Evolutionary conservation across 2,113 vertebrate genomes (phyloP).

Genomic region (Oreochromis niloticus): DNA sequence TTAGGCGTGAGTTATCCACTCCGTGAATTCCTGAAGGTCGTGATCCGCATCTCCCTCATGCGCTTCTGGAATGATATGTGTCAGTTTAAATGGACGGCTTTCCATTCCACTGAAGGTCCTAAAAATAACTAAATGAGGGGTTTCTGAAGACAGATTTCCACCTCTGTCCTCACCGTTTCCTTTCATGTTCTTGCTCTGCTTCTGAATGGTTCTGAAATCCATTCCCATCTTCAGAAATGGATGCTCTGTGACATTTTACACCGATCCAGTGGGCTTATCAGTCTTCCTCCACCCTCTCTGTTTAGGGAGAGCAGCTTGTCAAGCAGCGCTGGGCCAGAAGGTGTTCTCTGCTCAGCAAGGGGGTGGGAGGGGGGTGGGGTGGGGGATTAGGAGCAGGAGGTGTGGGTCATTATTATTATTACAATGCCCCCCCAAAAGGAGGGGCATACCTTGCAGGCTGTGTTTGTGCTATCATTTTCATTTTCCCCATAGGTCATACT

Average conservation of each 20-base stretch:
- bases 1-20: constrained; percentile 35
- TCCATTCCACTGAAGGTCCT: background rate
- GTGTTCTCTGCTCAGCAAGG: constrained; percentile 42
- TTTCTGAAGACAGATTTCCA: background rate
- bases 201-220: background rate
- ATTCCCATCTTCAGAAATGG: background rate
- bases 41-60: background rate
- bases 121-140: background rate
- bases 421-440: background rate
- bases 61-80: background rate
- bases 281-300: background rate
- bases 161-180: background rate
- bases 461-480: constrained; percentile 14
- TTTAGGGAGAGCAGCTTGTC: constrained; percentile 42
- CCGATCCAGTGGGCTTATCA: constrained; percentile 1
- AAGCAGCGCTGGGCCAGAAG: constrained; percentile 43
- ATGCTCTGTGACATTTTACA: constrained; percentile 32
- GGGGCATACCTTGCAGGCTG: constrained; percentile 29
- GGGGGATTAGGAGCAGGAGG: constrained; percentile 33
- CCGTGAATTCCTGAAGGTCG: background rate
- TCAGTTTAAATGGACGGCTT: background rate
- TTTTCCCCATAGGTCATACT: background rate
- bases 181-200: background rate
- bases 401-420: constrained; percentile 49
- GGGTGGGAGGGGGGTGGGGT: background rate